Conservation (phyloP, 1,140 invertebrate species). For the Nomia melanderi region DNA sequence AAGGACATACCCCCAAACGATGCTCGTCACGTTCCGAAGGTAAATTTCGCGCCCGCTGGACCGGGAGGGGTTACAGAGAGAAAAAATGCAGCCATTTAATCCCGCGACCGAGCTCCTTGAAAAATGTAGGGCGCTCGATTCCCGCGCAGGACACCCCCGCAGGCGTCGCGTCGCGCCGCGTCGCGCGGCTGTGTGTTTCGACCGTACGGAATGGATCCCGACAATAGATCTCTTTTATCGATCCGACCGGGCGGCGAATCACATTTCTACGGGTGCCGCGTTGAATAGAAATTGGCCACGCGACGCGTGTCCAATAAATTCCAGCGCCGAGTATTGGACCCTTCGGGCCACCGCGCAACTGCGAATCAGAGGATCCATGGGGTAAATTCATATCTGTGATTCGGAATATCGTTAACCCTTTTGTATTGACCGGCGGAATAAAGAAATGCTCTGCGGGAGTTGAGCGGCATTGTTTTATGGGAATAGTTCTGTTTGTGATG, state of each 20-base stretch:
- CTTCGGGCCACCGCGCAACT: neutral
- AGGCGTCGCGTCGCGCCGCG: neutral
- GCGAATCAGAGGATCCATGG: neutral
- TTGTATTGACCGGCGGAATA: no score
- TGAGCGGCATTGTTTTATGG: no score
- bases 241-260: neutral
- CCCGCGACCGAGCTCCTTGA: neutral
- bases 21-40: slow-evolving; percentile 36
- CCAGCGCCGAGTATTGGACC: neutral
- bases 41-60: slow-evolving; percentile 3
- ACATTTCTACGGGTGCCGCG: neutral
- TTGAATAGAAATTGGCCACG: neutral
- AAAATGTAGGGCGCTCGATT: neutral
- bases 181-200: no score
- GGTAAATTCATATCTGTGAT: no score
- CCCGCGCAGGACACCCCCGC: neutral
- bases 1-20: slow-evolving; percentile 27
- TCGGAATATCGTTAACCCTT: no score
- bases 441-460: no score
- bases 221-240: neutral
- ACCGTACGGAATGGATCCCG: neutral
- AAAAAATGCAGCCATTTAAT: slow-evolving; percentile 27
- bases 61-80: neutral
- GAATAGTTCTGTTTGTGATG: no score
- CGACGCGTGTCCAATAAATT: neutral